Percentiles rank a stretch among this genome's conserved stretches.
Evolutionary conservation across 92 coral and sea anemone genomes (phyloP).

Genomic region (Muricea muricata): DNA sequence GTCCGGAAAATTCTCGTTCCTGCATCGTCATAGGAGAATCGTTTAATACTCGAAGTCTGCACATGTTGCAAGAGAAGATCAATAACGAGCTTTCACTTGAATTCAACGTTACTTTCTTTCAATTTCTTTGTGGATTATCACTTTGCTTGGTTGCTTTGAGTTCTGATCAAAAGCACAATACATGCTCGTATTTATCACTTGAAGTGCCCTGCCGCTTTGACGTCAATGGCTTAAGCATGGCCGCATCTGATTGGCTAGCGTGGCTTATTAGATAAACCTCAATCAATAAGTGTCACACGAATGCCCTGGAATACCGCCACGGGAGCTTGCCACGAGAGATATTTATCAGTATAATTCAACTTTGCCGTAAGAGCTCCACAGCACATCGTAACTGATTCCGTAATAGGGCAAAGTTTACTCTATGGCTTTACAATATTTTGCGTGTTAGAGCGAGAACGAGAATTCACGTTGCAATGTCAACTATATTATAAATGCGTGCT

Average conservation of each 20-base stretch:
- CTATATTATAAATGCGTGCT: background rate
- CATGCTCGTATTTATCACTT: background rate
- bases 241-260: constrained; percentile 23
- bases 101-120: no score
- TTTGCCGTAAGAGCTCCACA: background rate
- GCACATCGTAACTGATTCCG: background rate
- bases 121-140: no score
- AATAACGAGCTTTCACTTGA: background rate
- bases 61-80: background rate
- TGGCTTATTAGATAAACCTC: constrained; percentile 1
- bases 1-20: constrained; percentile 5
- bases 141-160: background rate
- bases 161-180: background rate
- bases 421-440: background rate
- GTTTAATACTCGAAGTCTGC: constrained; percentile 27
- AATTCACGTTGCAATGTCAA: background rate
- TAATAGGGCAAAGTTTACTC: background rate
- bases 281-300: background rate
- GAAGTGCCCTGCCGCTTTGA: background rate
- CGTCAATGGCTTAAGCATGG: constrained; percentile 23
- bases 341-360: background rate
- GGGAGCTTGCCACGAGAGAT: background rate
- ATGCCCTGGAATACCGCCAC: background rate
- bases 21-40: constrained; percentile 41
- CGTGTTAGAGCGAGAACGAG: background rate